Base-by-base conservation (phyloP, 2,888 invertebrate genomes). In the Celastrina argiolus region DNA sequence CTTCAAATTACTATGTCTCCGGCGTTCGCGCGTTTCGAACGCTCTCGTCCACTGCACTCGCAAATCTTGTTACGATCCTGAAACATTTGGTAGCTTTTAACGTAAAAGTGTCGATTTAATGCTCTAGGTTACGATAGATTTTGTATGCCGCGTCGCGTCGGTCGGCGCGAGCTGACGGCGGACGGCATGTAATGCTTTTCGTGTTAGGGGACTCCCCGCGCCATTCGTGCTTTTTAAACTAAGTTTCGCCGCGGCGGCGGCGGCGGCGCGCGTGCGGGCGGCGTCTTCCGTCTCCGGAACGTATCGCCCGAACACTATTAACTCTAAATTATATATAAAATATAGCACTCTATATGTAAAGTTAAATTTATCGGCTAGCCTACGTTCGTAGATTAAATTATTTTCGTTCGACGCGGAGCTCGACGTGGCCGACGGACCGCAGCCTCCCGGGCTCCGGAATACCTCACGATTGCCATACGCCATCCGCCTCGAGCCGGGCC, bases 181-280 rank as follows among this genome's bases (percentile, higher is more conserved):
- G 22, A 74, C 73, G 79, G 88, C 88, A 88, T 89, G 77, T 81
- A 79, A 88, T 88, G 88, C 88, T 88, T 84, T 73, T 76, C 75
- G 74, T 77, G 76, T 78, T 74, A 71, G 80, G 79, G 77, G 72
- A 69, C 71, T 64, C 75, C 82, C 77, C 75, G 74, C 76, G 85
- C 88, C 86, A 83, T 83, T 83, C 78, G 88, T 88, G 88, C 88
- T 88, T 88, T 85, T 85, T 78, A 81, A 82, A 79, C 76, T 78
- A 67, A 67, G 42, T 42, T 31, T 56, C 66, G 42, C 16, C 41
- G 28, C 63, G 61, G 18, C 58, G 45, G 61, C 36, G 34, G 63
- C 28, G 59, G 64, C 69, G 64, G 68, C 65, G 36, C 36, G 36
- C 12, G 36, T 36, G 36, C 22, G 22, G 51, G 51, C 22, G 1